Conservation (phyloP, 1,140 invertebrate species). For the Zaprionus lachaisei region DNA sequence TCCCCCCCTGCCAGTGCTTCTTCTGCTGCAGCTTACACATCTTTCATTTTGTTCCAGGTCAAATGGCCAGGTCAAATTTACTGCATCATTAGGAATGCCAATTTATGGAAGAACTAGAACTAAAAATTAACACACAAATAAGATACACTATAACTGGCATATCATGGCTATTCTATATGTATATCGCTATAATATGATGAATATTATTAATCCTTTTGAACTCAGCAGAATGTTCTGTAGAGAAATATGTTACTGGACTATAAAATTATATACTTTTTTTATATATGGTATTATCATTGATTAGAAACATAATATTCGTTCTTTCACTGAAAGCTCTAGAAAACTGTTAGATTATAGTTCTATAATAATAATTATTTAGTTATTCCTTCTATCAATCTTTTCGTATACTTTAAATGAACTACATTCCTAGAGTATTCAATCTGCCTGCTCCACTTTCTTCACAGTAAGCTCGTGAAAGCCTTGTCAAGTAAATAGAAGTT, state of each 20-base stretch:
- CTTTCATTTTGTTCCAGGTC: not conserved
- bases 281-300: no score
- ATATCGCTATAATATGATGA: no score
- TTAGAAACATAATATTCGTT: no score
- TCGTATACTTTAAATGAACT: not conserved
- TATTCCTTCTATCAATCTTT: not conserved
- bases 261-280: no score
- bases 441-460: not conserved
- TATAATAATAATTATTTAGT: no score
- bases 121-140: not conserved
- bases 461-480: slow-evolving; percentile 1
- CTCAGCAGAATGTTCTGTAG: no score
- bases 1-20: not conserved
- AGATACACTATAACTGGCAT: not conserved
- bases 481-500: slow-evolving; percentile 15
- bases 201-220: no score
- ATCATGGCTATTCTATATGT: no score
- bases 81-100: slow-evolving; percentile 28
- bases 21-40: not conserved
- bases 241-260: no score
- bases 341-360: no score
- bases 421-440: slow-evolving; percentile 10
- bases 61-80: slow-evolving; percentile 17
- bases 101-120: not conserved
- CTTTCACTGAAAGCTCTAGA: no score